Percentiles rank a stretch among this genome's conserved stretches.
Evolutionary conservation across 2,113 vertebrate species (phyloP).

Genomic region (Tretioscincus oriximinensis): DNA sequence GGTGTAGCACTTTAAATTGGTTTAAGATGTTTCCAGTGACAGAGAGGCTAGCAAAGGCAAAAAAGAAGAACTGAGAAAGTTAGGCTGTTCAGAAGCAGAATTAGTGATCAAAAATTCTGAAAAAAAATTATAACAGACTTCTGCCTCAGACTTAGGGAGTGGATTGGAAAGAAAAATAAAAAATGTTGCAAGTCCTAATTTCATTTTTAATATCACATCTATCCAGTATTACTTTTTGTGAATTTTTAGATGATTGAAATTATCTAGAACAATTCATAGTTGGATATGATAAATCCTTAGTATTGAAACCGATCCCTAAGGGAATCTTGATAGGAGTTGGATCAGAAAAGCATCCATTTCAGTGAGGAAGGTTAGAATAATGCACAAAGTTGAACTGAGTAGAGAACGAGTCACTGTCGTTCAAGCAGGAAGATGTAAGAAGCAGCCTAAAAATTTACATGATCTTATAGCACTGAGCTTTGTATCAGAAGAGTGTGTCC

Average conservation of each 20-base stretch:
- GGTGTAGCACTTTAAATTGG: slow-evolving; percentile 86
- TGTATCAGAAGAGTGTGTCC: too few relatives aligned
- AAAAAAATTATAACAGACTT: slow-evolving; percentile 51
- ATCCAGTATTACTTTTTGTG: slow-evolving; percentile 57
- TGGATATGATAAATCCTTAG: slow-evolving; percentile 53
- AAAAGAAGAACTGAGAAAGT: slow-evolving; percentile 69
- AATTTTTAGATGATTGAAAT: slow-evolving; percentile 57
- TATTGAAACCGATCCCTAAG: background rate
- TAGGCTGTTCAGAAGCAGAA: slow-evolving; percentile 68
- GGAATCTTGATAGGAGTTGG: too few relatives aligned
- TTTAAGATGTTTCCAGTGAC: slow-evolving; percentile 86
- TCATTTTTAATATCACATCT: slow-evolving; percentile 66
- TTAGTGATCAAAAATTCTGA: slow-evolving; percentile 72
- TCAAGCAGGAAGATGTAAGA: too few relatives aligned
- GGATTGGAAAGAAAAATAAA: slow-evolving; percentile 56
- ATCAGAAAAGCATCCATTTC: too few relatives aligned
- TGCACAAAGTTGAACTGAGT: too few relatives aligned
- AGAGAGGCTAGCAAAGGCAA: slow-evolving; percentile 68
- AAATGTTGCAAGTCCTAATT: slow-evolving; percentile 71
- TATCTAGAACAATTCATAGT: slow-evolving; percentile 66
- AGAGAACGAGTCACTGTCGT: too few relatives aligned
- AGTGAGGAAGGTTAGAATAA: too few relatives aligned
- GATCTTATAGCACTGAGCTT: too few relatives aligned
- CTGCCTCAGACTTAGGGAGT: slow-evolving; percentile 41
- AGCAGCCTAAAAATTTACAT: too few relatives aligned